Percentiles rank a stretch among this genome's conserved stretches.
These are phyloP conservation scores for Melinaea marsaeus DNA, from an alignment of 2,888 invertebrate species.

Conservation along the genomic window DNA sequence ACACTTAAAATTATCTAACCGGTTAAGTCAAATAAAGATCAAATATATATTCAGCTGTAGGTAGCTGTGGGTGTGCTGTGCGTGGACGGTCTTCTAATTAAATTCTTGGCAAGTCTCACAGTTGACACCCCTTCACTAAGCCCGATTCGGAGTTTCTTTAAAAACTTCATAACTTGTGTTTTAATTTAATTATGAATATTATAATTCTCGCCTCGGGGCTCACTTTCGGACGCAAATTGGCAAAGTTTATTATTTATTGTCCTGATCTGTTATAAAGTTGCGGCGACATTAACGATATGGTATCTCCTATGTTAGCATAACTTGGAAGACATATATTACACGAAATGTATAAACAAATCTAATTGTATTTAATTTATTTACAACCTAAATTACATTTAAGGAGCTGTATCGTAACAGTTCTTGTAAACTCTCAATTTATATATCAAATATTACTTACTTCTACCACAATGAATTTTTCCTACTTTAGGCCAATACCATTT, in stretches of 20 bases:
- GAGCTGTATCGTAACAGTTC: background rate
- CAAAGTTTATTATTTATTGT: constrained; percentile 69
- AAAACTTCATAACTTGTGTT: constrained; percentile 67
- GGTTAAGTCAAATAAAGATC: too few species aligned
- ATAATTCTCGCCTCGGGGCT: constrained; percentile 58
- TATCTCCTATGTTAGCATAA: constrained; percentile 16
- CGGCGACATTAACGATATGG: constrained; percentile 44
- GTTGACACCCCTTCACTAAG: constrained; percentile 48
- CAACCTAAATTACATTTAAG: background rate
- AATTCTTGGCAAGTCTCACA: constrained; percentile 51
- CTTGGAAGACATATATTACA: constrained; percentile 11
- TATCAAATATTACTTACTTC: background rate
- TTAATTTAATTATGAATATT: constrained; percentile 69
- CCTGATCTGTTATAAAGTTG: constrained; percentile 53
- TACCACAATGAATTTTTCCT: background rate
- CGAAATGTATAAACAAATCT: constrained; percentile 2
- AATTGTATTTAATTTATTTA: background rate
- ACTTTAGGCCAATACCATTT: too few species aligned
- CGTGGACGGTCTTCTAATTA: constrained; percentile 52
- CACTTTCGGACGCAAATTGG: constrained; percentile 56
- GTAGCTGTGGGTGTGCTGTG: constrained; percentile 2
- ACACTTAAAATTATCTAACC: too few species aligned
- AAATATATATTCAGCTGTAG: too few species aligned
- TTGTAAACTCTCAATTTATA: background rate
- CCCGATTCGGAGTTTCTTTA: constrained; percentile 63